These are phyloP conservation scores for Elanoides forficatus DNA, from an alignment of 2,113 vertebrate species.

Conservation along the genomic window DNA sequence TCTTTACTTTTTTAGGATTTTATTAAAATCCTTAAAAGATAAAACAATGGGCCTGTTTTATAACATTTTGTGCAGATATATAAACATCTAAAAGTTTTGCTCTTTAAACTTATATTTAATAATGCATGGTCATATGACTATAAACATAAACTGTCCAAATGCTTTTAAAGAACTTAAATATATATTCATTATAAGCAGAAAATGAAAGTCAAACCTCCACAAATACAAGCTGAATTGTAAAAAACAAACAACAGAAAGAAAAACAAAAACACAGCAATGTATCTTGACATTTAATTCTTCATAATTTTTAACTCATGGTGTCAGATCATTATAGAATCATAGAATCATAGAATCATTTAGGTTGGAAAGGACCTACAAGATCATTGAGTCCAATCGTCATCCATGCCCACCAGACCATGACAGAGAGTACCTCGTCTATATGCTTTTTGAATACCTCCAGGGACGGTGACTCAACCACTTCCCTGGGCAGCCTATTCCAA, in stretches of 20 bases:
- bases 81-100: not conserved
- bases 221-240: not conserved
- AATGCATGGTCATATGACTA: not conserved
- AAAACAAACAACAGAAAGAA: not conserved
- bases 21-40: not conserved
- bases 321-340: not conserved
- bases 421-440: too few relatives aligned
- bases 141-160: not conserved
- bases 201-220: not conserved
- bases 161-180: not conserved
- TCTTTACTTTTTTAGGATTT: not conserved
- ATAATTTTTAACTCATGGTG: not conserved
- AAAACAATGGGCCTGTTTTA: not conserved
- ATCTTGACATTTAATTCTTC: not conserved
- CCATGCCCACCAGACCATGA: too few relatives aligned
- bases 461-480: too few relatives aligned
- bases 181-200: not conserved
- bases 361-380: too few relatives aligned
- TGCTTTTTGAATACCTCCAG: too few relatives aligned
- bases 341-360: too few relatives aligned
- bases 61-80: not conserved
- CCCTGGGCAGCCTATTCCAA: too few relatives aligned
- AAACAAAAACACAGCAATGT: not conserved
- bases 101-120: not conserved
- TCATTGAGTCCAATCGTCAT: too few relatives aligned